phyloP scores from a whole-genome alignment of 2,888 invertebrate species.

The Epinotia nisella region DNA sequence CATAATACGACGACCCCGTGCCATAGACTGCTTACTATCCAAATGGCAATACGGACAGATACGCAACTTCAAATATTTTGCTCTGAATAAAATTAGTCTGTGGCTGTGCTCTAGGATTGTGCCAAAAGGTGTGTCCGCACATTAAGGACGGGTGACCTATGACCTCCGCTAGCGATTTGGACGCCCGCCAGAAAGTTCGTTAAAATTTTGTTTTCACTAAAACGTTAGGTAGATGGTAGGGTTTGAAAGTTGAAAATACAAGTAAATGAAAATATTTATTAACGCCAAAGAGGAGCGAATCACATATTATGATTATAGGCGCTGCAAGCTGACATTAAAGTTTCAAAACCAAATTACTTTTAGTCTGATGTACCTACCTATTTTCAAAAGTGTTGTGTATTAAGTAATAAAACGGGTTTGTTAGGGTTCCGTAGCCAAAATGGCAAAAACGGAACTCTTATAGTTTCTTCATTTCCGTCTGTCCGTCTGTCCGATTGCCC shows the following conservation, averaged over 20 bases:
- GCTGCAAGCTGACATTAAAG: not conserved
- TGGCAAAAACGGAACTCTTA: too few relatives aligned
- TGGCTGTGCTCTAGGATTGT: constrained; percentile 50
- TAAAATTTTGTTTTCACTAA: constrained; percentile 68
- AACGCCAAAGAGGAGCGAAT: constrained; percentile 5
- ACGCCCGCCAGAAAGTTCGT: constrained; percentile 65
- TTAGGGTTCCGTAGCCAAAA: too few relatives aligned
- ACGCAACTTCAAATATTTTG: not conserved
- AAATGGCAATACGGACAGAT: not conserved
- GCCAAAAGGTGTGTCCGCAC: constrained; percentile 70
- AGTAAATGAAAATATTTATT: constrained; percentile 38
- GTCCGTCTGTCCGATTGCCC: too few relatives aligned
- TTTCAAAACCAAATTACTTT: constrained; percentile 1
- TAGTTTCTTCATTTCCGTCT: too few relatives aligned
- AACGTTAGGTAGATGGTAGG: constrained; percentile 65
- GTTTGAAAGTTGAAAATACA: constrained; percentile 64
- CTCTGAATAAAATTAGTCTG: constrained; percentile 58
- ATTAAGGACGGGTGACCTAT: constrained; percentile 74
- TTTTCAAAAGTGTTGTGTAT: not conserved
- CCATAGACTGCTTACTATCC: constrained; percentile 46
- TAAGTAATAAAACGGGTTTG: too few relatives aligned
- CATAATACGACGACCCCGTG: constrained; percentile 55
- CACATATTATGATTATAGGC: not conserved
- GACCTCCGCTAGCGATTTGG: constrained; percentile 71
- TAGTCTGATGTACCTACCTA: constrained; percentile 2